A percentile compares a stretch with the other conserved stretches of the same genome.
Evolutionary conservation across 2,888 invertebrate species (phyloP).

Genomic region (Cyclophora punctaria): DNA sequence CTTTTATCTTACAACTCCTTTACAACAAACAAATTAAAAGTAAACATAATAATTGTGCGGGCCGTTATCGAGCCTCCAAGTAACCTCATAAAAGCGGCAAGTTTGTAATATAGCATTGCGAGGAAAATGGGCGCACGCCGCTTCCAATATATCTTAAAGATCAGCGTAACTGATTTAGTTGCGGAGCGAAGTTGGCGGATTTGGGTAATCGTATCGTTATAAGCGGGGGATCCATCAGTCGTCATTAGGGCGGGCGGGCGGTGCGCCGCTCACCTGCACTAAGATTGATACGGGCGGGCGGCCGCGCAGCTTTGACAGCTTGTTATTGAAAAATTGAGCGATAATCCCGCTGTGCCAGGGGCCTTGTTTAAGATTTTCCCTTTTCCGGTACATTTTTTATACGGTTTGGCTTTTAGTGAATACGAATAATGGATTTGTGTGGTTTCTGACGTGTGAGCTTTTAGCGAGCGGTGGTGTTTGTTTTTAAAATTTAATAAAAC

Average conservation of each 20-base stretch:
- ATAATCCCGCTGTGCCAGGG: slow-evolving; percentile 49
- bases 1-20: too few relatives aligned
- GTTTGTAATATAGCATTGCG: slow-evolving; percentile 11
- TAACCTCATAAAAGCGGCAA: slow-evolving; percentile 11
- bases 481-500: slow-evolving; percentile 5
- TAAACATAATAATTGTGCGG: too few relatives aligned
- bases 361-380: slow-evolving; percentile 48
- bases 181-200: slow-evolving; percentile 42
- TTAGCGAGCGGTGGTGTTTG: slow-evolving; percentile 1
- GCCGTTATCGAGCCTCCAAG: too few relatives aligned
- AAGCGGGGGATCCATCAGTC: slow-evolving; percentile 63
- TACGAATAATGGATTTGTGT: slow-evolving; percentile 16
- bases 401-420: slow-evolving; percentile 18
- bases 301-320: slow-evolving; percentile 49
- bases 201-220: slow-evolving; percentile 58
- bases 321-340: slow-evolving; percentile 70
- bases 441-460: slow-evolving; percentile 9
- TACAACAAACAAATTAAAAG: too few relatives aligned
- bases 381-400: slow-evolving; percentile 19
- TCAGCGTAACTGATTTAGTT: slow-evolving; percentile 53
- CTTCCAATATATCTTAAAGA: slow-evolving; percentile 28
- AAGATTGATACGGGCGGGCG: slow-evolving; percentile 59
- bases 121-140: slow-evolving; percentile 18
- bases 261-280: slow-evolving; percentile 40
- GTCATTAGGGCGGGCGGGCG: slow-evolving; percentile 45